These are phyloP conservation scores for Phylloscopus trochilus DNA, from an alignment of 2,113 vertebrate species.

Conservation along the genomic window DNA sequence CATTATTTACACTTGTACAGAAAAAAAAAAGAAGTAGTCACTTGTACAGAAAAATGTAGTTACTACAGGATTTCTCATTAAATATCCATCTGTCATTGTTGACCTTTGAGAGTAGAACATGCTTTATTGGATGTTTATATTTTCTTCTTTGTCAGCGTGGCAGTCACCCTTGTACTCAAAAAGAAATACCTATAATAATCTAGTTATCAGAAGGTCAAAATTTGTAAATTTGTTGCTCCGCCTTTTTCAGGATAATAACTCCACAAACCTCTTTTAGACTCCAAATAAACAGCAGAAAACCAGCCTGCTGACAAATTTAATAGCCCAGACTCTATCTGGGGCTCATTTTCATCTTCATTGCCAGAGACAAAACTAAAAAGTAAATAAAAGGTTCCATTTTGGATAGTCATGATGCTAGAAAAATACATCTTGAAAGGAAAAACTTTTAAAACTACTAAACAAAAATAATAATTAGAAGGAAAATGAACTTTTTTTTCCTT, in stretches of 20 bases:
- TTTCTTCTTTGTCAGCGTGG: neutral
- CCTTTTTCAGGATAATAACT: neutral
- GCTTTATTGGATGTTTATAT: neutral
- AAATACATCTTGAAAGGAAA: neutral
- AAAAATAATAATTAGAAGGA: neutral
- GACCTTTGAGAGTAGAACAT: neutral
- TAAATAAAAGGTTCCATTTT: neutral
- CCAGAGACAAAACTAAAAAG: neutral
- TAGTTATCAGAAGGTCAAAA: neutral
- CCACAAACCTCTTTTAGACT: neutral
- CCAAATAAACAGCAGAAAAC: neutral
- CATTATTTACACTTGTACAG: neutral
- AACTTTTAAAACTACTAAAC: neutral
- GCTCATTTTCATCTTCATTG: neutral
- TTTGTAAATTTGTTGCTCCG: neutral
- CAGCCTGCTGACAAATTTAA: neutral
- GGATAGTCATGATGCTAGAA: neutral
- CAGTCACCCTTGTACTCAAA: neutral
- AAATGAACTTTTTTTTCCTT: neutral
- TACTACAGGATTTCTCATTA: constrained; percentile 6
- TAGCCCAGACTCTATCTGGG: neutral
- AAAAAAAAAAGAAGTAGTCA: neutral
- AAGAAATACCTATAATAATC: neutral
- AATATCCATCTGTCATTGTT: neutral
- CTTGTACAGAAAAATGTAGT: neutral